A percentile compares a stretch with the other conserved stretches of the same genome.
Conservation (phyloP, 2,797 vertebrate species). For the Mus minutoides region DNA sequence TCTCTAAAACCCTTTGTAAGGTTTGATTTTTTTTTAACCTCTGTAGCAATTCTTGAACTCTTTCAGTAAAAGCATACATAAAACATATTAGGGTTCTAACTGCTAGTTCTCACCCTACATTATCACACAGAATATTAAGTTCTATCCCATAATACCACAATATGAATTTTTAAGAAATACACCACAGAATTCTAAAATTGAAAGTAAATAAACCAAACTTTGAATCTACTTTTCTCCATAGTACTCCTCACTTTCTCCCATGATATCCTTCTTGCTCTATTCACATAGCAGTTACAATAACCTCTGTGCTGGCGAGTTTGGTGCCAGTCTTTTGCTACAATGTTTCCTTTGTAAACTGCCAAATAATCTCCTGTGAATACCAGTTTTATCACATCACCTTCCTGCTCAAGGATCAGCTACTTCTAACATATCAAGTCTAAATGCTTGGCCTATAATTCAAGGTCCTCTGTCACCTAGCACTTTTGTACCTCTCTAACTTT, state of each 20-base stretch:
- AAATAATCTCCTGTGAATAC: conserved; percentile 75
- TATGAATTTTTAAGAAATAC: neutral
- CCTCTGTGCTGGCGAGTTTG: conserved; percentile 52
- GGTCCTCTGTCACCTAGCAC: conserved; percentile 81
- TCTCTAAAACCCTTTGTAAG: too few relatives aligned
- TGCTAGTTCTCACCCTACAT: neutral
- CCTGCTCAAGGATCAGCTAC: conserved; percentile 79
- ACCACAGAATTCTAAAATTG: neutral
- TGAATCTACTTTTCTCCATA: neutral
- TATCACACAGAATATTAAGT: neutral
- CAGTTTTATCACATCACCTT: conserved; percentile 81
- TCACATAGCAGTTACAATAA: neutral
- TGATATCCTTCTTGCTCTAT: neutral
- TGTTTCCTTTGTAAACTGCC: conserved; percentile 74
- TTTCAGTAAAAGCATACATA: neutral
- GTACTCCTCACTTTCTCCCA: neutral
- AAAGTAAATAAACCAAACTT: neutral
- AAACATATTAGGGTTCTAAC: neutral
- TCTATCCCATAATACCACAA: neutral
- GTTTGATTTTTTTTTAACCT: neutral
- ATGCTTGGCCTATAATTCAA: conserved; percentile 82
- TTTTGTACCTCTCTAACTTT: conserved; percentile 80
- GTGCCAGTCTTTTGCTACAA: conserved; percentile 68
- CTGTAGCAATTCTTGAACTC: neutral
- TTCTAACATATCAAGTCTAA: conserved; percentile 76